Evolutionary conservation across 2,888 invertebrate species (phyloP).

Genomic region (Liposcelis brunnea): DNA sequence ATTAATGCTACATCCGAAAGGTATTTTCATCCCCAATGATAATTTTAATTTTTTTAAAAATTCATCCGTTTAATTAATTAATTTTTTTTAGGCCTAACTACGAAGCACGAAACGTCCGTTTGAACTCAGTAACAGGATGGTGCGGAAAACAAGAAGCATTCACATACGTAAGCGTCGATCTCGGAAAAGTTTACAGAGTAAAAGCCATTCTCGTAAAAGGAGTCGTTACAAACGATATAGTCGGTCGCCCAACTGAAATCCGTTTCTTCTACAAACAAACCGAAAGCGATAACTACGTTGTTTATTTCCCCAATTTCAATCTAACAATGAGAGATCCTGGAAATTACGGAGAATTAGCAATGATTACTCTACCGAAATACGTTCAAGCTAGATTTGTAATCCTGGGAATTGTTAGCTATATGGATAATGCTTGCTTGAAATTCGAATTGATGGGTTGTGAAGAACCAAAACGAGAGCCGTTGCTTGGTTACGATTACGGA

Average conservation of each 20-base stretch:
- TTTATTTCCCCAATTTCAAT: slow-evolving; percentile 93
- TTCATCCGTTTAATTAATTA: background rate
- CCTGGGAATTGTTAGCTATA: slow-evolving; percentile 78
- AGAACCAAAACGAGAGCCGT: slow-evolving; percentile 60
- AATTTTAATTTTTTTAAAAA: background rate
- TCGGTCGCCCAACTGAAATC: slow-evolving; percentile 89
- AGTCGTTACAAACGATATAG: slow-evolving; percentile 86
- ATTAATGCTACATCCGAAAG: slow-evolving; percentile 90
- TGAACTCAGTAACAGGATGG: slow-evolving; percentile 91
- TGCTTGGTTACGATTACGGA: slow-evolving; percentile 84
- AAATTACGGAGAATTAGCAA: slow-evolving; percentile 89
- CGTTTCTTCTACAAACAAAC: slow-evolving; percentile 93
- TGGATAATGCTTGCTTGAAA: slow-evolving; percentile 90
- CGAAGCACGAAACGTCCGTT: slow-evolving; percentile 71
- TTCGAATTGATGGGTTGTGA: slow-evolving; percentile 95
- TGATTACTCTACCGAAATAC: slow-evolving; percentile 86
- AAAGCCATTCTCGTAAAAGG: slow-evolving; percentile 87
- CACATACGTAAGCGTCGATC: slow-evolving; percentile 87
- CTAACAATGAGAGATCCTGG: slow-evolving; percentile 89
- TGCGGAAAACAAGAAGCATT: slow-evolving; percentile 94
- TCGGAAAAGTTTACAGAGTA: slow-evolving; percentile 81
- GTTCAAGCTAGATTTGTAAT: slow-evolving; percentile 89
- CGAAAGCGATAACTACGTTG: slow-evolving; percentile 86
- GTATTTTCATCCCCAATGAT: slow-evolving; percentile 14
- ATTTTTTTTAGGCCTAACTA: slow-evolving; percentile 47